These are phyloP conservation scores for Spisula solida DNA, from an alignment of 2,888 invertebrate species.

Conservation along the genomic window DNA sequence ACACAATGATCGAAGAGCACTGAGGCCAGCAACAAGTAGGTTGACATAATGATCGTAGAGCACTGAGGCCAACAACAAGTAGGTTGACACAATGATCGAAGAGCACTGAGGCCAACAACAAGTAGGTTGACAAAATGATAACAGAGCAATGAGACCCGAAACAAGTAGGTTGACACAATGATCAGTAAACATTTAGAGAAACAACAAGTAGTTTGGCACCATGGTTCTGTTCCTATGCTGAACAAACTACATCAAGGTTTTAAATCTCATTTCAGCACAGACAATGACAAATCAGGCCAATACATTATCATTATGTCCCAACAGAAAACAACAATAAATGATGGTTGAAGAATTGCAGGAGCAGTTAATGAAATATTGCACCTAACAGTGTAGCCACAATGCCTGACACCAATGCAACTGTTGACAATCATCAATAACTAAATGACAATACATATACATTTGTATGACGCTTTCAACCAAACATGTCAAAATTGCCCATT, in stretches of 20 bases:
- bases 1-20: no score
- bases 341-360: background rate
- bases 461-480: background rate
- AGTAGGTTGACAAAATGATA: background rate
- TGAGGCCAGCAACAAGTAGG: no score
- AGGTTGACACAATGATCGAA: no score
- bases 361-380: background rate
- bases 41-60: no score
- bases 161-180: background rate
- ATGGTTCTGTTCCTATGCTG: no score
- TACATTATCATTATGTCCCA: background rate
- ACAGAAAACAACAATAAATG: constrained; percentile 1
- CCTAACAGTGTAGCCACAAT: background rate
- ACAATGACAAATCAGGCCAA: background rate
- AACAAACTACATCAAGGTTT: background rate
- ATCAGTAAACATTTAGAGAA: background rate
- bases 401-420: background rate
- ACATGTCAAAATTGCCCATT: background rate
- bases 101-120: no score
- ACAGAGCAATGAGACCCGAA: background rate
- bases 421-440: background rate
- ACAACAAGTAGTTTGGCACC: no score
- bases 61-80: no score
- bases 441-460: background rate
- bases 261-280: background rate